phyloP scores from a whole-genome alignment of 92 coral and sea anemone species.

The Siderastrea siderea region DNA sequence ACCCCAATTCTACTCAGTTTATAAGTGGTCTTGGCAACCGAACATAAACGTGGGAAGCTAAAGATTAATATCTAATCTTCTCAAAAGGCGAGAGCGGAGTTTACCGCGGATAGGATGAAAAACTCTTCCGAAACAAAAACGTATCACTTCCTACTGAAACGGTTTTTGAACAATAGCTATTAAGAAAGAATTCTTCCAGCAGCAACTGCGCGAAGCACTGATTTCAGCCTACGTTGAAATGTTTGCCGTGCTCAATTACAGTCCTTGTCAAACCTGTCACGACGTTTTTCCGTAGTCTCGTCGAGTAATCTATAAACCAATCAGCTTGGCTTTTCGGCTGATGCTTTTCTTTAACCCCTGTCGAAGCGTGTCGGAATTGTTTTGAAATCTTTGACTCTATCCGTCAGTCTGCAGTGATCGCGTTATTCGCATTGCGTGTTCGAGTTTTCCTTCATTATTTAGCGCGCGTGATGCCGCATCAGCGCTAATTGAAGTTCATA shows the following conservation, averaged over 20 bases:
- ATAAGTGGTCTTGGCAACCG: background rate
- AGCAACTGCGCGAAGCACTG: conserved; percentile 9
- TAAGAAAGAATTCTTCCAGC: conserved; percentile 21
- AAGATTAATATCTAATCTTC: background rate
- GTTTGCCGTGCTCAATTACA: conserved; percentile 27
- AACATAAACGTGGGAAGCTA: background rate
- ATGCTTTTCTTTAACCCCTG: conserved; percentile 45
- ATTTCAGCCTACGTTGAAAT: conserved; percentile 1
- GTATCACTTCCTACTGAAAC: background rate
- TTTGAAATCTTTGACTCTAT: conserved; percentile 22
- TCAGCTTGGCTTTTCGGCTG: conserved; percentile 22
- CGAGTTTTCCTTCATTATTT: background rate
- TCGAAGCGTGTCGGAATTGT: conserved; percentile 65
- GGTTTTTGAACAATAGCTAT: background rate
- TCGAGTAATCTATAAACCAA: conserved; percentile 21
- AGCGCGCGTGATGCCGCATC: conserved; percentile 46
- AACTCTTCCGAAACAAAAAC: background rate
- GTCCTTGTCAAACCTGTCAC: conserved; percentile 32
- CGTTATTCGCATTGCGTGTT: conserved; percentile 23
- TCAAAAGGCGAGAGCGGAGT: background rate
- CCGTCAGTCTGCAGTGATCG: conserved; percentile 13
- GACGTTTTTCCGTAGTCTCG: conserved; percentile 27
- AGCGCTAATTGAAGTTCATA: conserved; percentile 7
- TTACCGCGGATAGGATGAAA: background rate
- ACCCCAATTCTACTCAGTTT: conserved; percentile 2